Base-by-base conservation (phyloP, 2,888 invertebrate species). In the Seira musarum region DNA sequence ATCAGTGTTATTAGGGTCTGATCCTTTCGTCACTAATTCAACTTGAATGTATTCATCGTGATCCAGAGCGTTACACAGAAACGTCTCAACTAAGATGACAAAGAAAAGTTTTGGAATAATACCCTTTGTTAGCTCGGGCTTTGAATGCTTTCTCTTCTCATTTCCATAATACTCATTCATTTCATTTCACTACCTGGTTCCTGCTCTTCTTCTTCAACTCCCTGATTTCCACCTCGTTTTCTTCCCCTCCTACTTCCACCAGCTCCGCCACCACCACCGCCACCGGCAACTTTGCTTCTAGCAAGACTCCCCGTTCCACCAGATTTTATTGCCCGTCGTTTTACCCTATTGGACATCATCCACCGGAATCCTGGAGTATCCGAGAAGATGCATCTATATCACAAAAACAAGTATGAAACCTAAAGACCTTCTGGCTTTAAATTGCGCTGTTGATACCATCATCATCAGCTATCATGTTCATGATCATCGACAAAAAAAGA, bases 351-450 rank as follows among this genome's bases (percentile, higher is more conserved):
- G 91, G 90, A 86, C 30, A 95, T 91, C 87, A 94, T 95, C 94
- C 95, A 95, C 67, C 95, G 91, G 49, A 96, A 91, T 8, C 95
- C 91, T 0, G 97, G 97, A 89, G 97, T 97, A 87, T 95, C 94
- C 5, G 95, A 96, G 0, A 94, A 92, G 0, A 94, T 91, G 87
- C 97, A 97, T 87, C 93, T 93, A 87, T 40, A 13, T 5, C 6
- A 8, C 40, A 40, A 40, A 40, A 10, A 19, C 1, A 35, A 46
- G n/a, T 35, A 65, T 1, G n/a, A 30, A n/a, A n/a, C n/a, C n/a
- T n/a, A n/a, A n/a, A n/a, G n/a, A n/a, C n/a, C n/a, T n/a, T n/a
- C n/a, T n/a, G n/a, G n/a, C n/a, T n/a, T n/a, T n/a, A n/a, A n/a
- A n/a, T n/a, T n/a, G n/a, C n/a, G n/a, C n/a, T n/a, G n/a, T n/a